Evolutionary conservation across 2,888 invertebrate species (phyloP), one percentile per base, ranked within the genome.

Genomic region (Adela reaumurella): DNA sequence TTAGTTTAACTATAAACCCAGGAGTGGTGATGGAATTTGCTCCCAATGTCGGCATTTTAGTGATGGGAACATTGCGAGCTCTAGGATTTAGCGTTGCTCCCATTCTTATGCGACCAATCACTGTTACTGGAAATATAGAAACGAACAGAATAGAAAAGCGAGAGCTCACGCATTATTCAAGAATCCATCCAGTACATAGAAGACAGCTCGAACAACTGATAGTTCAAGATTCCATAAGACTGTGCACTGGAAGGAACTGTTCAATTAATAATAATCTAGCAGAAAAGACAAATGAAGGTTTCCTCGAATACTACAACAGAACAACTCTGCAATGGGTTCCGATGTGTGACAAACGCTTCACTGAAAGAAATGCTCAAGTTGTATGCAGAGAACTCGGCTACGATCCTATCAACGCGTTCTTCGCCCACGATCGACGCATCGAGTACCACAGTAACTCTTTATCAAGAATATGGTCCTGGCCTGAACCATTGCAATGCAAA

Each of bases 311-410:
- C 63, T 98, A 92, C 65, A 99, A 99, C 62, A 84, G 84, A 56
- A 98, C 99, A 2, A 96, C 97, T 0, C 79, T 94, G 17, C 97
- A 97, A 62, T 97, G 97, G 94, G 92, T 97, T 29, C 94, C 98
- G 0, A 88, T 97, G 73, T 99, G 99, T 69, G 99, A 99, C 68
- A 84, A 84, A 44, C 83, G 95, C 51, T 99, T 99, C 66, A 97
- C 97, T 0, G 95, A 97, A 65, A 84, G 97, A 59, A 98, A 97
- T 64, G 97, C 96, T 3, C 91, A 96, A 80, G 97, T 98, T 1
- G 94, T 97, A 0, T 99, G 99, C 62, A 83, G 94, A 18, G 94
- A 97, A 65, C 72, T 99, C 44, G 96, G 96, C 8, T 89, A 89
- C 60, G 92, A 94, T 65, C 87, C 92, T 0, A 82, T 95, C 20